Evolutionary conservation across 2,888 invertebrate species (phyloP), one percentile per base, ranked within the genome.

Genomic region (Blomia tropicalis): DNA sequence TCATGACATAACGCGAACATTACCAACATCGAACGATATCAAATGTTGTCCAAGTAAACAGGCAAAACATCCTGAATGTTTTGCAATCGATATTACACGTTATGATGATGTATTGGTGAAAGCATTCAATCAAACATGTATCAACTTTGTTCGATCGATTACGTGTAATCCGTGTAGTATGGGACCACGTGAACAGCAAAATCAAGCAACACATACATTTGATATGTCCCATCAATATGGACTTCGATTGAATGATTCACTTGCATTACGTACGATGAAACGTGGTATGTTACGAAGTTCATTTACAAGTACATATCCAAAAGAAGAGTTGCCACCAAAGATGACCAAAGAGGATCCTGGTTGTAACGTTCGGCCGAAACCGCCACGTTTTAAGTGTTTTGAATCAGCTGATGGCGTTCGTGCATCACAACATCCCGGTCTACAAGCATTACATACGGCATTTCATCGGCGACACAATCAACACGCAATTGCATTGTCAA

Each of bases 1-100:
- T 73, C 93, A 95, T 75, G 93, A 93, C 73, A 78, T 93, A 60
- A 91, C 91, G 41, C 59, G 62, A 43, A 59, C 62, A 17, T 27
- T 51, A 22, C 51, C 59, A 30, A 36, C 58, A 30, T 7, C 27
- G 7, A 56, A 56, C 29, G 56, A 56, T 25, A 44, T 62, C 2
- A 11, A 30, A 1, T 62, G 62, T 25, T 64, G 62, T 62, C 62
- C 63, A 5, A 53, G 51, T 11, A 29, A 63, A 14, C 19, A 4
- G 4, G 51, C 54, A 5, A 62, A 43, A 32, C 65, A 65, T 58
- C 65, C 65, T 1, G 65, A 64, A 47, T 64, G 64, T 43, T 11
- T 44, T 5, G 19, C 54, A 11, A 63, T 63, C 11, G 29, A 31
- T 22, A 47, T 51, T 23, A 36, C 59, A 14, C 58, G 60, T 19